Evolutionary conservation across 2,888 invertebrate genomes (phyloP).

Genomic region (Proisotoma minuta): DNA sequence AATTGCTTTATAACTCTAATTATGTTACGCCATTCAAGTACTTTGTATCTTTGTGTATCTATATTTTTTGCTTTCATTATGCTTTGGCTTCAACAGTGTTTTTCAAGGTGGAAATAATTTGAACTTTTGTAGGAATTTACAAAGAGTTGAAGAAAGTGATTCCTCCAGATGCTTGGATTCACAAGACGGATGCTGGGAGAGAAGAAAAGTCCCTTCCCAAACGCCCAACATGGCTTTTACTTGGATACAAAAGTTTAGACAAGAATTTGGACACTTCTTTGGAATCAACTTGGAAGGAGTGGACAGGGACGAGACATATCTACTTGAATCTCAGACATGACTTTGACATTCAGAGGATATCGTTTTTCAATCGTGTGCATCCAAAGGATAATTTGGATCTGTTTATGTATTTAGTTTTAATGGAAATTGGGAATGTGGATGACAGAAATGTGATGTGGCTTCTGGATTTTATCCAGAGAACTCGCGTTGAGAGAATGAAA

Average conservation of each 20-base stretch:
- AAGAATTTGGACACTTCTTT: slow-evolving; percentile 49
- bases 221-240: slow-evolving; percentile 46
- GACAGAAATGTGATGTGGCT: slow-evolving; percentile 49
- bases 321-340: slow-evolving; percentile 52
- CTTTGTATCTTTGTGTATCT: too few relatives aligned
- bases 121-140: slow-evolving; percentile 51
- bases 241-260: slow-evolving; percentile 52
- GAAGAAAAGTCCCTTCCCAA: background rate
- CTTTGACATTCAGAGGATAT: slow-evolving; percentile 51
- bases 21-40: too few relatives aligned
- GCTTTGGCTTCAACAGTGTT: too few relatives aligned
- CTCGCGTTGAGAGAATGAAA: slow-evolving; percentile 52
- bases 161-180: slow-evolving; percentile 49
- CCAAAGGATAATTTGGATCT: slow-evolving; percentile 50
- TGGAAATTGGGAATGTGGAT: slow-evolving; percentile 51
- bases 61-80: background rate
- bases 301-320: slow-evolving; percentile 51
- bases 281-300: slow-evolving; percentile 53
- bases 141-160: slow-evolving; percentile 50
- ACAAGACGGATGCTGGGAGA: slow-evolving; percentile 13
- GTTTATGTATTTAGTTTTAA: slow-evolving; percentile 53
- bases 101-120: too few relatives aligned
- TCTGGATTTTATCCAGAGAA: slow-evolving; percentile 52
- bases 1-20: too few relatives aligned
- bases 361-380: slow-evolving; percentile 50